These are phyloP conservation scores for Lissocephala sabroskyi DNA, from an alignment of 2,888 invertebrate genomes.

Conservation along the genomic window DNA sequence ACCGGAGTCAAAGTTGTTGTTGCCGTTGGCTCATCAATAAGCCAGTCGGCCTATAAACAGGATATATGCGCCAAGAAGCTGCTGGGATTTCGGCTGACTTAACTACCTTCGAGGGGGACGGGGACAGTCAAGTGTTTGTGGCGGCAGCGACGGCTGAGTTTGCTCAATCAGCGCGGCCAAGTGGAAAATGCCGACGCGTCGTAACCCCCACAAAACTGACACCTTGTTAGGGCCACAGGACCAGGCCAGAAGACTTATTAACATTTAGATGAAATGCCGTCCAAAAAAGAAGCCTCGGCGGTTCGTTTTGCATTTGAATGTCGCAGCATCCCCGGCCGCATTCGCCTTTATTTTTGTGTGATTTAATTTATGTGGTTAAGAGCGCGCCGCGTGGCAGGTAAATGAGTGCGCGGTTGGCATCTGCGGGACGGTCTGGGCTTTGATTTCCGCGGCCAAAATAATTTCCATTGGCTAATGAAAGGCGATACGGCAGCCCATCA, in stretches of 20 bases:
- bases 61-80: slow-evolving; percentile 44
- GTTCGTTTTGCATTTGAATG: slow-evolving; percentile 46
- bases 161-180: slow-evolving; percentile 60
- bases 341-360: slow-evolving; percentile 40
- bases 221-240: slow-evolving; percentile 3
- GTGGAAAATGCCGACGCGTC: slow-evolving; percentile 21
- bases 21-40: slow-evolving; percentile 57
- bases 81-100: slow-evolving; percentile 28
- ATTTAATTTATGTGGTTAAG: slow-evolving; percentile 49
- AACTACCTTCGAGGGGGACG: not conserved
- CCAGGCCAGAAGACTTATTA: slow-evolving; percentile 43
- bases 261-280: slow-evolving; percentile 58
- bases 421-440: not conserved
- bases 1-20: slow-evolving; percentile 19
- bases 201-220: not conserved
- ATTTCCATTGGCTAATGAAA: slow-evolving; percentile 55
- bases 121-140: slow-evolving; percentile 3
- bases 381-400: not conserved
- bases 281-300: slow-evolving; percentile 9
- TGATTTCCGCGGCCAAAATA: slow-evolving; percentile 31
- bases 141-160: slow-evolving; percentile 5
- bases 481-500: too few species aligned
- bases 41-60: slow-evolving; percentile 55
- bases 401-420: too few species aligned
- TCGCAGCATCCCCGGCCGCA: slow-evolving; percentile 16